These are phyloP conservation scores for Aptenodytes forsteri DNA, from an alignment of 2,113 vertebrate species.

Conservation along the genomic window DNA sequence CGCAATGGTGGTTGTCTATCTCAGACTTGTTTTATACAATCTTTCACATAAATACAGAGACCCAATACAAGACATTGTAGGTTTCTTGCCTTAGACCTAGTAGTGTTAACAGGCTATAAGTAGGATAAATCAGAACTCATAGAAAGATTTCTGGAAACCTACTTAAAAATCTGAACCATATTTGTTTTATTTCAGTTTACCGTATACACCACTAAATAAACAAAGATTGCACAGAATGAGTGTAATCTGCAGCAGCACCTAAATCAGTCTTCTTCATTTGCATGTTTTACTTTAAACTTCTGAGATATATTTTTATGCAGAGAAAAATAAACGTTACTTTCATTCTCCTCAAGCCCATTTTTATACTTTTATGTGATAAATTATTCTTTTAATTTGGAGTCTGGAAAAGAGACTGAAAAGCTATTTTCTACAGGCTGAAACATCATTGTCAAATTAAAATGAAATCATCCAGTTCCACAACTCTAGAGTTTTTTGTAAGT, in stretches of 20 bases:
- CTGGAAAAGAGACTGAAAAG: conserved; percentile 22
- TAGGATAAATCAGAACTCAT: neutral
- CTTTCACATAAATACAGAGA: neutral
- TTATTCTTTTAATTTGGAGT: conserved; percentile 46
- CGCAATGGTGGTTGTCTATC: neutral
- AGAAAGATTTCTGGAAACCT: neutral
- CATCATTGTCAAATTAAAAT: conserved; percentile 53
- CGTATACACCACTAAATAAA: neutral
- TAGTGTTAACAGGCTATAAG: neutral
- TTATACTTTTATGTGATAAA: conserved; percentile 18
- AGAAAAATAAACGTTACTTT: neutral
- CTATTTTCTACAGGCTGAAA: conserved; percentile 40
- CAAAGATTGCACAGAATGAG: neutral
- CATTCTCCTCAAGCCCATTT: conserved; percentile 4
- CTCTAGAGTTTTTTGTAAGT: neutral
- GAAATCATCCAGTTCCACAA: conserved; percentile 10
- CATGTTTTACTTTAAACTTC: neutral
- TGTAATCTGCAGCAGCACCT: neutral
- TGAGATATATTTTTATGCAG: neutral
- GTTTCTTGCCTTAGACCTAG: neutral
- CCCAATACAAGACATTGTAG: neutral
- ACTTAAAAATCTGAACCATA: neutral
- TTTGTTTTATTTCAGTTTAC: conserved; percentile 7
- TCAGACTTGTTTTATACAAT: neutral
- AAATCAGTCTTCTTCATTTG: neutral